Evolutionary conservation across 2,888 invertebrate species (phyloP), one percentile per base, ranked within the genome.

Genomic region (Acanthoscelides obtectus): DNA sequence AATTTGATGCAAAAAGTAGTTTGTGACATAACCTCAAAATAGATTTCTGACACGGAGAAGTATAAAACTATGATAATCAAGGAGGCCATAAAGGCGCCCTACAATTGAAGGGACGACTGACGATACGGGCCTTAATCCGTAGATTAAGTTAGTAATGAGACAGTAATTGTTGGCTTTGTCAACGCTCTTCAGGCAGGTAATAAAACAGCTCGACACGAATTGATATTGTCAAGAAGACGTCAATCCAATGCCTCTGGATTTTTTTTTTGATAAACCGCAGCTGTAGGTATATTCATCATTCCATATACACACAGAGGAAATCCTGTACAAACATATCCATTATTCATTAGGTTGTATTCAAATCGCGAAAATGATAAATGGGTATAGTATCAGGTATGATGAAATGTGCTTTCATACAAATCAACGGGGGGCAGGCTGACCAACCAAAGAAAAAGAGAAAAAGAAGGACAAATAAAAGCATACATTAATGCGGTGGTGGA

Each of bases 381-480:
- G 22, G 22, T 66, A 66, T 21, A 69, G 64, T 63, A 68, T 25
- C 82, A 82, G 83, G 82, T 79, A 79, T 82, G 83, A 82, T 83
- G 83, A 78, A 81, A 82, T 83, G 82, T 82, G 82, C 81, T 81
- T 79, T 73, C 74, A 68, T 70, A 63, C 19, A 67, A 65, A 71
- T 20, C 27, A 67, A 67, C 45, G 3, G 45, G 45, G 25, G 45
- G 45, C 45, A 12, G 45, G 12, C 45, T 17, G 1, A 45, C 45
- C 45, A 45, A 45, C 6, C 45, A 45, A 45, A 45, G 12, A 45
- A 12, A 45, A 45, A 45, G 1, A 45, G 17, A 45, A 45, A 45
- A 6, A 12, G 45, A 45, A 45, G 45, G 17, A 45, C 45, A 45
- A 45, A 45, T 17, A 45, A 45, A 45, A 45, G 45, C 45, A 45